phyloP scores from a whole-genome alignment of 2,888 invertebrate genomes.

The Leistus spinibarbis region DNA sequence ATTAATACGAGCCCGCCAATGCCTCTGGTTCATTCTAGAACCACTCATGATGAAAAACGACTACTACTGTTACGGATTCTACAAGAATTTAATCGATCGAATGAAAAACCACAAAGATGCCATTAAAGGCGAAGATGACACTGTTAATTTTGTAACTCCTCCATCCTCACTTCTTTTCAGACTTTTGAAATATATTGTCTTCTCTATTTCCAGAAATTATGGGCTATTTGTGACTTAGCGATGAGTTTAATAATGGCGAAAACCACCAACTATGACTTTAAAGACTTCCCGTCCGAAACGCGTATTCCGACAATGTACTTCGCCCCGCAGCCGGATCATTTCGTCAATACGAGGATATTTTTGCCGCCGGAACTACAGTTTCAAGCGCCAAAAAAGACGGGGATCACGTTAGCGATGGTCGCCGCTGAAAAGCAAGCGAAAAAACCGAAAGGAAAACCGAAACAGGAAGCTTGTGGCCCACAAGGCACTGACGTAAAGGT shows the following conservation, averaged over 20 bases:
- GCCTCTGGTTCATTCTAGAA: conserved; percentile 93
- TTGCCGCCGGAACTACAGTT: conserved; percentile 80
- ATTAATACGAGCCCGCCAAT: conserved; percentile 79
- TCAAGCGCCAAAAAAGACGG: conserved; percentile 57
- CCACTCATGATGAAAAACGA: conserved; percentile 93
- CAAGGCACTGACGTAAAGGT: conserved; percentile 67
- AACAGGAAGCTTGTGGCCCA: conserved; percentile 62
- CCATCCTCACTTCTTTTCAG: conserved; percentile 17
- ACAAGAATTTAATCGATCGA: conserved; percentile 89
- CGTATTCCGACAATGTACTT: conserved; percentile 92
- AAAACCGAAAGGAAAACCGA: conserved; percentile 58
- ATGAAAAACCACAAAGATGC: conserved; percentile 96
- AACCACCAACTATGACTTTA: conserved; percentile 85
- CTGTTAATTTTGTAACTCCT: conserved; percentile 73
- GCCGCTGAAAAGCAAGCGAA: conserved; percentile 55
- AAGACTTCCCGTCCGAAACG: conserved; percentile 85
- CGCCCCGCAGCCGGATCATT: conserved; percentile 72
- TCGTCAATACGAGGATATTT: conserved; percentile 79
- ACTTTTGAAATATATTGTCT: conserved; percentile 4
- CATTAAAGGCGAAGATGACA: conserved; percentile 80
- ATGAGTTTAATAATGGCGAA: conserved; percentile 89
- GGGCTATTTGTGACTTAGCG: conserved; percentile 95
- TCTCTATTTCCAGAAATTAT: conserved; percentile 77
- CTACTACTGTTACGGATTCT: conserved; percentile 93
- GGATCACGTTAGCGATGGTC: conserved; percentile 56